Conservation (phyloP, 2,888 invertebrate genomes). For the Volucella bombylans region DNA sequence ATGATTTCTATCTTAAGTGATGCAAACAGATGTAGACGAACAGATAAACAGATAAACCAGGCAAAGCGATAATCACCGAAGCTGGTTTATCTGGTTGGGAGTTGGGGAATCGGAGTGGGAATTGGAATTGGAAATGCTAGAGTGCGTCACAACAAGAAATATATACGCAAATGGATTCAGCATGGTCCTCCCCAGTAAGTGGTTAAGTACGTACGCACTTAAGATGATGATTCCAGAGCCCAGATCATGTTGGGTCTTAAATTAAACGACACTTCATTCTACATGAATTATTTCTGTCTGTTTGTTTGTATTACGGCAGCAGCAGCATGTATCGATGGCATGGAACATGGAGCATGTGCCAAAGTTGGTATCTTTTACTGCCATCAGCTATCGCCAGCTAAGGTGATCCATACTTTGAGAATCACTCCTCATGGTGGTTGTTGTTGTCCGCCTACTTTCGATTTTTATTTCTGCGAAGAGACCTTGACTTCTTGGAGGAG, state of each 20-base stretch:
- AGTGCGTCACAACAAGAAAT: background rate
- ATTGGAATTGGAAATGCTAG: too few species aligned
- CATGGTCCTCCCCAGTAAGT: background rate
- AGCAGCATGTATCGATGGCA: conserved; percentile 10
- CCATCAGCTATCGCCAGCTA: too few species aligned
- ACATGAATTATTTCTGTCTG: conserved; percentile 24
- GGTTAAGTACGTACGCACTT: conserved; percentile 3
- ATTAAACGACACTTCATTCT: conserved; percentile 31
- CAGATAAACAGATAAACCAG: background rate
- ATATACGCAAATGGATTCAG: background rate
- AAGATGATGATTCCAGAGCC: background rate
- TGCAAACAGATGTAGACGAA: conserved; percentile 2
- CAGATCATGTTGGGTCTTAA: conserved; percentile 1
- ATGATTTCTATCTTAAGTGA: background rate
- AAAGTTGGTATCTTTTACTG: too few species aligned
- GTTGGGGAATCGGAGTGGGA: too few species aligned
- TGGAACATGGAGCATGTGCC: too few species aligned
- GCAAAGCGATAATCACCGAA: background rate
- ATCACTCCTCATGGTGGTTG: background rate
- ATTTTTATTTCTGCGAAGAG: conserved; percentile 45
- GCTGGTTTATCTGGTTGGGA: conserved; percentile 16
- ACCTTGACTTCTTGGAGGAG: conserved; percentile 53
- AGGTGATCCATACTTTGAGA: too few species aligned
- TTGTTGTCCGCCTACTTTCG: conserved; percentile 52
- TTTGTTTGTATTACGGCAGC: conserved; percentile 10